A percentile compares a stretch with the other conserved stretches of the same genome.
Evolutionary conservation across 2,797 vertebrate species (phyloP).

Genomic region (Bovichtus variegatus): DNA sequence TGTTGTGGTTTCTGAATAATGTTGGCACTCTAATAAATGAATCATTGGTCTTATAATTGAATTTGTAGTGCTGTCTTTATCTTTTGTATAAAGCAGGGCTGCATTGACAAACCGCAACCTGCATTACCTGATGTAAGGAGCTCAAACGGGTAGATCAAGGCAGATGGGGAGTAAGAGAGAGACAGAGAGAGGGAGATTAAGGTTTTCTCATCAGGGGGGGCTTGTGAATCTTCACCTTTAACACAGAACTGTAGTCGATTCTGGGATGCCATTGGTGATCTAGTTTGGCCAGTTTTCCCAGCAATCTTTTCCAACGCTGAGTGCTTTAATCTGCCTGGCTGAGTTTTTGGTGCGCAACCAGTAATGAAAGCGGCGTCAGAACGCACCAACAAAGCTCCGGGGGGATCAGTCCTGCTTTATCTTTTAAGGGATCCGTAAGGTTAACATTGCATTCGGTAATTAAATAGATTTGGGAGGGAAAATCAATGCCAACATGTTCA

Average conservation of each 20-base stretch:
- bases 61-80: background rate
- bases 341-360: conserved; percentile 1
- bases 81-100: conserved; percentile 2
- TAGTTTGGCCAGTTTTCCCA: conserved; percentile 33
- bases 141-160: conserved; percentile 17
- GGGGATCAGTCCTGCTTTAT: conserved; percentile 23
- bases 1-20: background rate
- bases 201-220: conserved; percentile 47
- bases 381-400: conserved; percentile 20
- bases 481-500: conserved; percentile 57
- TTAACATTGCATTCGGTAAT: conserved; percentile 55
- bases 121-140: conserved; percentile 11
- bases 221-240: conserved; percentile 44
- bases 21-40: background rate
- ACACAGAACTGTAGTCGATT: conserved; percentile 40
- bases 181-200: conserved; percentile 31
- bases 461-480: conserved; percentile 51
- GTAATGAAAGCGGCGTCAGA: conserved; percentile 52
- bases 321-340: conserved; percentile 42
- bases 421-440: conserved; percentile 42
- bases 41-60: background rate
- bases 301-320: conserved; percentile 18
- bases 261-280: conserved; percentile 23
- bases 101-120: conserved; percentile 4
- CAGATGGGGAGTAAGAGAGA: conserved; percentile 14